A percentile compares a stretch with the other conserved stretches of the same genome.
These are phyloP conservation scores for Cryptoblepharus egeriae DNA, from an alignment of 2,797 vertebrate species.

Conservation along the genomic window DNA sequence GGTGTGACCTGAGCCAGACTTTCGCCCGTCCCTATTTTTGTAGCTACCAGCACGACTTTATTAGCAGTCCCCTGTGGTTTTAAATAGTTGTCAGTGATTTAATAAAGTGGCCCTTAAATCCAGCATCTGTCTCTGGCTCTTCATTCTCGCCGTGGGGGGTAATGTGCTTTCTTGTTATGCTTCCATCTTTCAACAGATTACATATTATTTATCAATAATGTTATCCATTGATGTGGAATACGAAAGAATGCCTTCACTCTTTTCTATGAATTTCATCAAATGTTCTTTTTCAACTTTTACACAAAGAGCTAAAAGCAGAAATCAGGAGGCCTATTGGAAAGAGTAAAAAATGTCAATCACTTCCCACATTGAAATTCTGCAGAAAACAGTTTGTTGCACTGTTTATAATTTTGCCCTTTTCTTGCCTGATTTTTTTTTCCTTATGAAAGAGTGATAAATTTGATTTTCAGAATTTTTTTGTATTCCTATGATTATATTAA, in stretches of 20 bases:
- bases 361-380: conserved; percentile 18
- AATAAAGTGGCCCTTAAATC: too few species aligned
- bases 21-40: too few species aligned
- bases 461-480: conserved; percentile 39
- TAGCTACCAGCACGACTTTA: too few species aligned
- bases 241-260: conserved; percentile 58
- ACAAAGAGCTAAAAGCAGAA: conserved; percentile 46
- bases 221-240: conserved; percentile 55
- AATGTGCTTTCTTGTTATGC: too few species aligned
- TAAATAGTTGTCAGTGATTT: too few species aligned
- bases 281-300: conserved; percentile 39
- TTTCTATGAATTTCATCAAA: conserved; percentile 52
- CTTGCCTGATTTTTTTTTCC: conserved; percentile 43
- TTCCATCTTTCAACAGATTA: conserved; percentile 49
- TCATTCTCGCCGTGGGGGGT: too few species aligned
- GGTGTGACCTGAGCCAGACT: too few species aligned
- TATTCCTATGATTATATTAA: conserved; percentile 40
- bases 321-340: conserved; percentile 43
- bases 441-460: conserved; percentile 45
- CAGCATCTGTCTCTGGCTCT: too few species aligned
- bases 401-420: conserved; percentile 32
- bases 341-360: conserved; percentile 10
- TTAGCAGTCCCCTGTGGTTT: too few species aligned
- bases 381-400: conserved; percentile 42
- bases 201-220: conserved; percentile 52